These are phyloP conservation scores for Peromyscus polionotus DNA, from an alignment of 2,113 vertebrate genomes.

Conservation along the genomic window DNA sequence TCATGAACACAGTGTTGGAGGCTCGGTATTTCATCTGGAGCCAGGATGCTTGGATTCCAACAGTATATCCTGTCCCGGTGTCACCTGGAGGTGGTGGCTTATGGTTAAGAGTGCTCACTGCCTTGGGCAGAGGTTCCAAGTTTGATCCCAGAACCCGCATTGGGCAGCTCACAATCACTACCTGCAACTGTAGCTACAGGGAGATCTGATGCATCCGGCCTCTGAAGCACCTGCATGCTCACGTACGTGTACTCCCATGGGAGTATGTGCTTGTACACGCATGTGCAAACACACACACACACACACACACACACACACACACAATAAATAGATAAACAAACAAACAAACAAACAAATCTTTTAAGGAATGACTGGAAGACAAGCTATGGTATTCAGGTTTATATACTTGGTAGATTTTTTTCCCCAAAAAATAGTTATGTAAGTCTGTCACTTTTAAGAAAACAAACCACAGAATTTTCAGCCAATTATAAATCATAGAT, in stretches of 20 bases:
- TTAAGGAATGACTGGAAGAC: background rate
- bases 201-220: background rate
- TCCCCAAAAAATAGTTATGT: background rate
- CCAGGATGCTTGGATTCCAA: background rate
- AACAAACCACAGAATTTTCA: background rate
- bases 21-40: accelerated
- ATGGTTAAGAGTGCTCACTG: background rate
- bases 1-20: background rate
- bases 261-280: background rate
- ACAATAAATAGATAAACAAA: background rate
- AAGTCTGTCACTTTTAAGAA: background rate
- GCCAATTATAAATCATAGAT: background rate
- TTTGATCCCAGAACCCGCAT: background rate
- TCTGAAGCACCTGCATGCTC: background rate
- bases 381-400: background rate
- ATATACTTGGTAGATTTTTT: background rate
- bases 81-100: background rate
- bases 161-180: background rate
- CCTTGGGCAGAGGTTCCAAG: background rate
- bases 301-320: no score
- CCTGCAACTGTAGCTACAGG: no score
- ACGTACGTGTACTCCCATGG: background rate
- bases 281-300: no score
- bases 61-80: background rate
- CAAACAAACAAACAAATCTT: background rate